phyloP scores from a whole-genome alignment of 2,888 invertebrate species.

The Polydesmus complanatus region DNA sequence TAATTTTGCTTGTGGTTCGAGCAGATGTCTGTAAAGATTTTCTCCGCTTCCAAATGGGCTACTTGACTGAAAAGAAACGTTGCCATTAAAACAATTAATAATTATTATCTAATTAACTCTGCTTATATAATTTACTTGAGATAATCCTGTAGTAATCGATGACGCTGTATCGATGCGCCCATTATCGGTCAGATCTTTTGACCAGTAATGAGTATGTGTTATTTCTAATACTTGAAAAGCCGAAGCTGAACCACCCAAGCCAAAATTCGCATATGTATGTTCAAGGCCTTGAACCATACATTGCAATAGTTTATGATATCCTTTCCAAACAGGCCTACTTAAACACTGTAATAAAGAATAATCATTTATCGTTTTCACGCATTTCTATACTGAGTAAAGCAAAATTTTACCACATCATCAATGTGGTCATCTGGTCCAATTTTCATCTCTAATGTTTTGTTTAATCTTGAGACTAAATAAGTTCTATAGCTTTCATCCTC shows the following conservation, averaged over 20 bases:
- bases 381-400: background rate
- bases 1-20: constrained; percentile 14
- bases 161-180: constrained; percentile 24
- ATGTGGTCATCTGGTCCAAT: constrained; percentile 91
- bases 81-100: background rate
- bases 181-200: constrained; percentile 56
- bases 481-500: constrained; percentile 97
- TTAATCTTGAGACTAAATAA: constrained; percentile 85
- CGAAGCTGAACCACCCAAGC: constrained; percentile 92
- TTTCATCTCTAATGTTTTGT: constrained; percentile 81
- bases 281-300: constrained; percentile 82
- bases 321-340: constrained; percentile 84
- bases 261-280: constrained; percentile 80
- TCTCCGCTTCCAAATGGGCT: constrained; percentile 55
- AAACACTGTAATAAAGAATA: constrained; percentile 51
- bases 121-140: constrained; percentile 32
- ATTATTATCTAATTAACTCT: background rate
- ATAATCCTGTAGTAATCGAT: constrained; percentile 32
- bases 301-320: constrained; percentile 82
- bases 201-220: constrained; percentile 97
- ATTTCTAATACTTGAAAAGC: constrained; percentile 95
- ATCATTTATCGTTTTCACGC: background rate
- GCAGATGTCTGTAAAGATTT: constrained; percentile 36
- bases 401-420: constrained; percentile 75
- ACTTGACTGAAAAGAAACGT: constrained; percentile 8